A percentile compares a stretch with the other conserved stretches of the same genome.
Conservation (phyloP, 2,797 vertebrate genomes). For the Gadopsis marmoratus region DNA sequence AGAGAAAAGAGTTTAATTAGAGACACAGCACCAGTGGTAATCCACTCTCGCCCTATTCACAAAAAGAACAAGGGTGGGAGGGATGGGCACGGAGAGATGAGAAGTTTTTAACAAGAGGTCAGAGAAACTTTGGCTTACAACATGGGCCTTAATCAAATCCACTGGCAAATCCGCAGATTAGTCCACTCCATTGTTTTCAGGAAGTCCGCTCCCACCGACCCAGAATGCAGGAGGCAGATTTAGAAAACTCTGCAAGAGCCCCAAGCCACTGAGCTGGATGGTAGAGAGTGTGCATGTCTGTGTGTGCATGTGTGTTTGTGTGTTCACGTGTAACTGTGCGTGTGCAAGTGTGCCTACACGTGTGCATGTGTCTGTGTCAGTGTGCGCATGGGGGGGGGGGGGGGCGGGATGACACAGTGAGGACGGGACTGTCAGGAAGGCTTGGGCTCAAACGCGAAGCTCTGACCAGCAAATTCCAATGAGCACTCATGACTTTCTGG, state of each 20-base stretch:
- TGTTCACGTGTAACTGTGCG: constrained; percentile 44
- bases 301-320: constrained; percentile 26
- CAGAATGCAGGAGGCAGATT: constrained; percentile 74
- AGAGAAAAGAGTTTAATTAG: constrained; percentile 82
- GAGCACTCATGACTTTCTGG: constrained; percentile 79
- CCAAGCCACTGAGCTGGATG: constrained; percentile 75
- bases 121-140: constrained; percentile 80
- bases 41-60: constrained; percentile 77
- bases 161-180: constrained; percentile 83
- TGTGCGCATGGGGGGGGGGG: constrained; percentile 17
- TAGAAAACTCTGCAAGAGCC: constrained; percentile 67
- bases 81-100: constrained; percentile 67
- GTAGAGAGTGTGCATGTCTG: constrained; percentile 43
- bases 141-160: constrained; percentile 80
- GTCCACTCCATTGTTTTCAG: constrained; percentile 81
- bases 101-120: constrained; percentile 82
- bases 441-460: constrained; percentile 71
- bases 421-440: constrained; percentile 75
- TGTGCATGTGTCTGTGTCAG: constrained; percentile 42
- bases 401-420: constrained; percentile 65
- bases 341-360: constrained; percentile 38
- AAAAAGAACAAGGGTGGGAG: constrained; percentile 64
- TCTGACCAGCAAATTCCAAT: constrained; percentile 83
- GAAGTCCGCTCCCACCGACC: constrained; percentile 78
- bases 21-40: constrained; percentile 78